phyloP scores from a whole-genome alignment of 2,888 invertebrate genomes.

The Andrena trimmerana region DNA sequence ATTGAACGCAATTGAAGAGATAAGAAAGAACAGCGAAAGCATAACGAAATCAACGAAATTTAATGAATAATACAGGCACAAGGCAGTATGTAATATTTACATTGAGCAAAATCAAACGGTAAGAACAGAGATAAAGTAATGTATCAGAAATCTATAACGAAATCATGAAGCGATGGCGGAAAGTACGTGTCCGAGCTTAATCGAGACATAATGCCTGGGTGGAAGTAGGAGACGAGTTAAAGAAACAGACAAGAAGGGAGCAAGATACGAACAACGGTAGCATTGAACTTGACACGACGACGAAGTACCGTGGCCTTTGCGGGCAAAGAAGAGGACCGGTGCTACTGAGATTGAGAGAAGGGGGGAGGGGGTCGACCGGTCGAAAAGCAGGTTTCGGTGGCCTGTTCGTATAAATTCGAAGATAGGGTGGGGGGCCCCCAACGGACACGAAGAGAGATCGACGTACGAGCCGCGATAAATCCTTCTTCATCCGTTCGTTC shows the following conservation, averaged over 20 bases:
- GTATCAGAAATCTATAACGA: slow-evolving; percentile 1
- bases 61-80: neutral
- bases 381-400: slow-evolving; percentile 71
- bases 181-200: slow-evolving; percentile 9
- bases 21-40: too few relatives aligned
- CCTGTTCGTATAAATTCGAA: slow-evolving; percentile 65
- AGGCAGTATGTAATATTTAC: neutral
- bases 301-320: slow-evolving; percentile 62
- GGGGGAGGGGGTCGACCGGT: slow-evolving; percentile 65
- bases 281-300: slow-evolving; percentile 77
- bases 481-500: slow-evolving; percentile 59
- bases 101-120: neutral
- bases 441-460: slow-evolving; percentile 66
- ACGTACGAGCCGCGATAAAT: slow-evolving; percentile 69
- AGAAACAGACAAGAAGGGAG: slow-evolving; percentile 37
- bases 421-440: slow-evolving; percentile 48
- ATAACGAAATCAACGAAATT: neutral
- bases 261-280: slow-evolving; percentile 61
- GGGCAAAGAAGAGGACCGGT: slow-evolving; percentile 51
- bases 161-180: neutral
- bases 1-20: neutral
- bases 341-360: slow-evolving; percentile 31
- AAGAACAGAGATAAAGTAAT: neutral
- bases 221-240: slow-evolving; percentile 20
- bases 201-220: slow-evolving; percentile 21